Conservation (phyloP, 2,888 invertebrate species). For the Xanthia icteritia region DNA sequence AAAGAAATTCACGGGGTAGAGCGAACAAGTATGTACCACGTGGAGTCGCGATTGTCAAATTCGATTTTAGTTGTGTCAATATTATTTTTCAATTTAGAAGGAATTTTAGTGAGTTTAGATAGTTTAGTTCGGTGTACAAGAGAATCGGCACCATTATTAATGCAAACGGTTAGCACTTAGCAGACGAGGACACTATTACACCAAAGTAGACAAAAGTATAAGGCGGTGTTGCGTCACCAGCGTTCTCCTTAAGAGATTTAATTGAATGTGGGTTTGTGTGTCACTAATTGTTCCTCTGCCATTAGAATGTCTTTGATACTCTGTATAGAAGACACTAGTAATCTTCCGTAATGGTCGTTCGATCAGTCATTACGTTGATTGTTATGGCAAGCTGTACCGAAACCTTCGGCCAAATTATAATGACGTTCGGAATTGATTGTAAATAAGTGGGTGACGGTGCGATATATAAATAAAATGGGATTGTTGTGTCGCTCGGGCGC, state of each 20-base stretch:
- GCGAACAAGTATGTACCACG: too few species aligned
- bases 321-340: constrained; percentile 1
- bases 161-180: background rate
- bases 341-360: constrained; percentile 30
- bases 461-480: constrained; percentile 49
- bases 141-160: too few species aligned
- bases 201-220: constrained; percentile 20
- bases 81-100: too few species aligned
- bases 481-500: constrained; percentile 47
- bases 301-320: constrained; percentile 26
- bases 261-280: constrained; percentile 50
- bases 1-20: too few species aligned
- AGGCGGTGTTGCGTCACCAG: constrained; percentile 27
- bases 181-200: constrained; percentile 6
- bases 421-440: constrained; percentile 50
- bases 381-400: constrained; percentile 42
- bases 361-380: constrained; percentile 35
- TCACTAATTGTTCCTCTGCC: constrained; percentile 36
- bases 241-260: constrained; percentile 30
- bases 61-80: too few species aligned
- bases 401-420: constrained; percentile 45
- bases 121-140: too few species aligned
- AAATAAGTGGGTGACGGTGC: constrained; percentile 53
- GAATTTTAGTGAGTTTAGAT: too few species aligned
- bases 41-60: too few species aligned